phyloP scores from a whole-genome alignment of 2,888 invertebrate species.

The Leptopilina drosophilae region DNA sequence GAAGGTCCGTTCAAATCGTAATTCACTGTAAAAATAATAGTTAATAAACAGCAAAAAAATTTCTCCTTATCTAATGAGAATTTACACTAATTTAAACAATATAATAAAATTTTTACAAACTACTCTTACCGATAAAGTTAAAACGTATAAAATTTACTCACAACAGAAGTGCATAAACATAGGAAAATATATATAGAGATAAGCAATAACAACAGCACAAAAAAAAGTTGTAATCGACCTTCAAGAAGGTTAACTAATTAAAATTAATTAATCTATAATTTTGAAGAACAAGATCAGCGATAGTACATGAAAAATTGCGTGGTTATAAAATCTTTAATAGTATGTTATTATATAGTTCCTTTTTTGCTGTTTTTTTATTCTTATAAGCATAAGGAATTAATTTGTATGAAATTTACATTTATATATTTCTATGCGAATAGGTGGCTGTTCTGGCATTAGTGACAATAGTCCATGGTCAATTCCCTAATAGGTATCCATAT shows the following conservation, averaged over 20 bases:
- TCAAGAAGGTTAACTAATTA: neutral
- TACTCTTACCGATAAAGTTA: neutral
- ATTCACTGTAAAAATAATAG: too few relatives aligned
- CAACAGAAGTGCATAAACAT: neutral
- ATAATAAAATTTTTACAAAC: too few relatives aligned
- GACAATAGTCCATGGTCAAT: slow-evolving; percentile 50
- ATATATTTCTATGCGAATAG: slow-evolving; percentile 33
- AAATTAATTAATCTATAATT: slow-evolving; percentile 20
- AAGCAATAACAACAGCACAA: neutral
- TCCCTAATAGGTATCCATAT: slow-evolving; percentile 42
- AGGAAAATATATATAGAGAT: neutral
- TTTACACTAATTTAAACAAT: too few relatives aligned
- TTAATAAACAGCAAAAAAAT: too few relatives aligned
- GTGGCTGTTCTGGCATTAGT: slow-evolving; percentile 49
- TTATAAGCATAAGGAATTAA: neutral
- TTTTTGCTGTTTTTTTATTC: neutral
- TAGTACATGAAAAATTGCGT: neutral
- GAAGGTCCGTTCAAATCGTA: too few relatives aligned
- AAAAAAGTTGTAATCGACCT: slow-evolving; percentile 9
- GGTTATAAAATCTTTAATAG: neutral
- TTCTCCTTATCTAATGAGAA: too few relatives aligned
- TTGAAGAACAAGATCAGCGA: neutral
- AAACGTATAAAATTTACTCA: neutral
- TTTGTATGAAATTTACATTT: slow-evolving; percentile 17
- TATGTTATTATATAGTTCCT: neutral